Base-by-base conservation (phyloP, 2,888 invertebrate genomes). In the Sylvicola fuscatus region DNA sequence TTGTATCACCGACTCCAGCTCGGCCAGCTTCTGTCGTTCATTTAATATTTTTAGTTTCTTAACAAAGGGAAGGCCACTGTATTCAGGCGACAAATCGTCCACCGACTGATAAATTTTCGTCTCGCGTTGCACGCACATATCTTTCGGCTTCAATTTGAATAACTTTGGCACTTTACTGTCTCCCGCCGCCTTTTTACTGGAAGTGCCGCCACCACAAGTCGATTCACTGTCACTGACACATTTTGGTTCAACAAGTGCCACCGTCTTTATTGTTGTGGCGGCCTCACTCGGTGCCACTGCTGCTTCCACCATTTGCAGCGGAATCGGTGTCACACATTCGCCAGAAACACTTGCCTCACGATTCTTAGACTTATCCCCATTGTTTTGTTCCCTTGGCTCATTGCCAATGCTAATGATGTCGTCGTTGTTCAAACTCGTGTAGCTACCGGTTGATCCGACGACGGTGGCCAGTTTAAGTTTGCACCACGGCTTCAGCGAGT, bases 21-120 rank as follows among this genome's bases (percentile, higher is more conserved):
- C 82, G 26, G 79, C 82, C 41, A 86, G 56, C 58, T 84, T 86
- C 52, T 84, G 84, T 8, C 84, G 66, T 58, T 86, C 86, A 53
- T 86, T 86, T 33, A 86, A 63, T 45, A 87, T 86, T 62, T 86
- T 84, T 34, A 86, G 60, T 47, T 84, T 83, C 56, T 86, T 86
- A 1, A 86, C 84, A 50, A 86, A 86, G 1, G 86, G 84, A 39
- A 86, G 56, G 11, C 82, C 79, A 35, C 79, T 78, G 47, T 84
- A 86, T 52, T 86, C 86, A 1, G 86, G 86, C 7, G 83, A 84
- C 27, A 86, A 57, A 53, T 86, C 86, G 48, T 82, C 82, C 35
- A 84, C 77, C n/a, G 83, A 83, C 41, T 70, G 67, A 56, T 84
- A 84, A 51, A 72, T 71, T 54, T 81, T 82, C 45, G 46, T 44